A percentile compares a stretch with the other conserved stretches of the same genome.
Evolutionary conservation across 2,797 vertebrate species (phyloP).

Genomic region (Fratercula arctica): DNA sequence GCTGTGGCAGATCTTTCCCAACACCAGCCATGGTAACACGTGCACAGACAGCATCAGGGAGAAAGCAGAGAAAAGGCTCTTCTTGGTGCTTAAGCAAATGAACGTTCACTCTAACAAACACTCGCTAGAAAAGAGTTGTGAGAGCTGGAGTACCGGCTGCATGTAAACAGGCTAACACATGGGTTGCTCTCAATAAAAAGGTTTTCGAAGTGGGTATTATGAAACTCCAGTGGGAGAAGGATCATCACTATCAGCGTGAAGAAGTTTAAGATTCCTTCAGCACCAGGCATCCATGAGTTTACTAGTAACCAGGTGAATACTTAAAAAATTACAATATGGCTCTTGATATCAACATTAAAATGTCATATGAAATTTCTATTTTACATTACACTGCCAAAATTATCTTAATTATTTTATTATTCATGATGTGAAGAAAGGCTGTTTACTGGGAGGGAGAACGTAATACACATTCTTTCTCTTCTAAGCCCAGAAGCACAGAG

Average conservation of each 20-base stretch:
- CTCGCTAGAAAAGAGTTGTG: neutral
- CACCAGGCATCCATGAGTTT: neutral
- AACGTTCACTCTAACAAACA: neutral
- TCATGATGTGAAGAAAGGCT: neutral
- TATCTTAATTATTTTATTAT: neutral
- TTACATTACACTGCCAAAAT: neutral
- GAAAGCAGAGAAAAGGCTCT: neutral
- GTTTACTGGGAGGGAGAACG: neutral
- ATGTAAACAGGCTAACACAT: neutral
- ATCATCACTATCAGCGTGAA: neutral
- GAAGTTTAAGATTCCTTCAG: neutral
- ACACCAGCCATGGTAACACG: neutral
- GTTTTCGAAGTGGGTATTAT: neutral
- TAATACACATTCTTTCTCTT: neutral
- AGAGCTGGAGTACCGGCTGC: neutral
- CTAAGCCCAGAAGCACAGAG: neutral
- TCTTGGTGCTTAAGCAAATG: neutral
- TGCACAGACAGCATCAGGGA: accelerated
- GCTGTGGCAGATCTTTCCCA: neutral
- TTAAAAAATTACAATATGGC: neutral
- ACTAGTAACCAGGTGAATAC: neutral
- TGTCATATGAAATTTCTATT: neutral
- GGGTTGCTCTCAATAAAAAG: neutral
- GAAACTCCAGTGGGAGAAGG: neutral
- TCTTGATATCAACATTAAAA: neutral